Evolutionary conservation across 2,113 vertebrate genomes (phyloP), one percentile per base, ranked within the genome.

Genomic region (Corythornis madagascariensis): DNA sequence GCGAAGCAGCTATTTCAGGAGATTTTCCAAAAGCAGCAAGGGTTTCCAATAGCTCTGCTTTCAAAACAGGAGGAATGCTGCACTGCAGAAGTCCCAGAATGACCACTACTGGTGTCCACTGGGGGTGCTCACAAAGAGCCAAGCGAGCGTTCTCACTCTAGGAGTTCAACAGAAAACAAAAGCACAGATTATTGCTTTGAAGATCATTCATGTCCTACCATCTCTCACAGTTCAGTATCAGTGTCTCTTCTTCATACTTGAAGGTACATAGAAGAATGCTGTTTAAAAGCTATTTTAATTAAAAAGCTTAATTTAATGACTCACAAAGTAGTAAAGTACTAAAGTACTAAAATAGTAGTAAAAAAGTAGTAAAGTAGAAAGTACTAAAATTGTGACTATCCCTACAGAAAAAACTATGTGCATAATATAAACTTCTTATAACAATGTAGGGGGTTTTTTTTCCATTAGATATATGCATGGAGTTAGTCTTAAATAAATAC

Each of bases 61-160:
- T 99, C 65, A 99, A 97, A 79, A 99, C 40, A 2, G 99, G 99
- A 53, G 98, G 98, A 63, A 99, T 98, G 40, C 98, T 99, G 97
- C 99, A 99, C 91, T 99, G 99, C 29, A 99, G 96, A 63, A 99
- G 97, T 13, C 99, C 99, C 96, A 99, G 92, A 96, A 99, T 99
- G 53, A 99, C 98, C 21, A 99, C 98, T n/a, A 99, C 98, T 1
- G 99, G 99, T 1, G 98, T 99, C 99, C 99, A 99, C 97, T 99
- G 99, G 19, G 99, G 98, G 72, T 99, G 99, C 83, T 99, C 99
- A 94, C 98, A 99, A 43, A 99, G 98, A 4, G 99, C 98, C 97
- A 99, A 95, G 2, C 99, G 98, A 24, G 99, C 99, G 33, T 99
- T 99, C 95, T 99, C 99, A 97, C 99, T 99, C 99, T 99, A 61